Base-by-base conservation (phyloP, 2,888 invertebrate species). In the Heliconius aoede region DNA sequence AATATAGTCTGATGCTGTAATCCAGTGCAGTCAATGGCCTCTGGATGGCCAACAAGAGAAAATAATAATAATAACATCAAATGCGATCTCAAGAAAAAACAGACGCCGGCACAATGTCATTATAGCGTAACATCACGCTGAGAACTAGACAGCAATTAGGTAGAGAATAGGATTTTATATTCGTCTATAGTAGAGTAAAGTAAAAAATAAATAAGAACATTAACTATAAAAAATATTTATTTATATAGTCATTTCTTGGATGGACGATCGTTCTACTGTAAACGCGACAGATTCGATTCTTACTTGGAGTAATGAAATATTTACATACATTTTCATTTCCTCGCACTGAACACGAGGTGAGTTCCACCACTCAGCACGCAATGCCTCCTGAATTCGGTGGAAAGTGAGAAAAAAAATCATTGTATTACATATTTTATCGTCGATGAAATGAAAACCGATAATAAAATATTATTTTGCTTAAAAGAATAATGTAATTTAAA, bases 1-100 rank as follows among this genome's bases (percentile, higher is more conserved):
- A 18, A 7, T 21, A 74, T 65, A 60, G 36, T 64, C 72, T 78
- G 73, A 79, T 80, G 76, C 81, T 78, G 79, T 79, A 79, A 76
- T 78, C 30, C 73, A 78, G n/a, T n/a, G n/a, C n/a, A 73, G 89
- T 89, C 90, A 81, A 84, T 84, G 89, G 90, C 90, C 92, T 85
- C 82, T 79, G 82, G 87, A 88, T 89, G 86, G 85, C 83, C 85
- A 87, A 87, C 85, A 85, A 87, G 88, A 91, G 89, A 89, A 89
- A 91, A 92, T 92, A 92, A 93, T 93, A 93, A 94, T 91, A 93
- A 93, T 92, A 93, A 92, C 91, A 87, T 91, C 92, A 92, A 93
- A 94, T 87, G 89, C 89, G 88, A 91, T 89, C 87, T 86, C 83
- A 87, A 91, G 90, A 85, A 87, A 93, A 93, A 94, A 94, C 81